Evolutionary conservation across 1,140 invertebrate genomes (phyloP).

Genomic region (Linepithema humile): DNA sequence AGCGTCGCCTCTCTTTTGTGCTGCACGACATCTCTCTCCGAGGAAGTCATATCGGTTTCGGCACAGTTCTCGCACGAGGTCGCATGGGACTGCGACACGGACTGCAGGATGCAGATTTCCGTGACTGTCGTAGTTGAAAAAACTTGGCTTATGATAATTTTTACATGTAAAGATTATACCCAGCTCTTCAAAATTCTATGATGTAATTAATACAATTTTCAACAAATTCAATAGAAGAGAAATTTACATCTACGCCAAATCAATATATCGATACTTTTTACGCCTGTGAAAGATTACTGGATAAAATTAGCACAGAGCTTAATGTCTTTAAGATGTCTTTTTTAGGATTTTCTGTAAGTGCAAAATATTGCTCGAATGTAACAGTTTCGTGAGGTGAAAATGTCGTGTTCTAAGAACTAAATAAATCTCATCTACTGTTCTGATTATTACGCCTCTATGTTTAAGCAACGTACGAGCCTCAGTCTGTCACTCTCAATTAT

Average conservation of each 20-base stretch:
- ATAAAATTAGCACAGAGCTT: no score
- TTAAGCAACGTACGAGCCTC: not conserved
- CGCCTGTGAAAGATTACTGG: no score
- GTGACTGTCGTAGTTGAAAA: not conserved
- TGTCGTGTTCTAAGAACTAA: not conserved
- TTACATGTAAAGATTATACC: not conserved
- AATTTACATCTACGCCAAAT: no score
- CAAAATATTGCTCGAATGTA: not conserved
- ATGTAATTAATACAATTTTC: no score
- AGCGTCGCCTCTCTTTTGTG: not conserved
- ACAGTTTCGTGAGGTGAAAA: not conserved
- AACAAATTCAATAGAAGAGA: no score
- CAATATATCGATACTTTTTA: no score
- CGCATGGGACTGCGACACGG: not conserved
- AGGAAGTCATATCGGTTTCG: not conserved
- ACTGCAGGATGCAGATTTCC: not conserved
- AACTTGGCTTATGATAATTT: not conserved
- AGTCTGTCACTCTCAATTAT: not conserved
- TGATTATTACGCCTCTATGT: conserved; percentile 33
- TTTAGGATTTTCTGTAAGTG: no score
- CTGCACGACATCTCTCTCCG: not conserved
- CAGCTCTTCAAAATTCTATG: not conserved
- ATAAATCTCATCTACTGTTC: not conserved
- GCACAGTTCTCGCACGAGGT: not conserved
- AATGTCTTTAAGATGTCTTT: no score